Base-by-base conservation (phyloP, 2,113 vertebrate species). In the Bufo gargarizans region DNA sequence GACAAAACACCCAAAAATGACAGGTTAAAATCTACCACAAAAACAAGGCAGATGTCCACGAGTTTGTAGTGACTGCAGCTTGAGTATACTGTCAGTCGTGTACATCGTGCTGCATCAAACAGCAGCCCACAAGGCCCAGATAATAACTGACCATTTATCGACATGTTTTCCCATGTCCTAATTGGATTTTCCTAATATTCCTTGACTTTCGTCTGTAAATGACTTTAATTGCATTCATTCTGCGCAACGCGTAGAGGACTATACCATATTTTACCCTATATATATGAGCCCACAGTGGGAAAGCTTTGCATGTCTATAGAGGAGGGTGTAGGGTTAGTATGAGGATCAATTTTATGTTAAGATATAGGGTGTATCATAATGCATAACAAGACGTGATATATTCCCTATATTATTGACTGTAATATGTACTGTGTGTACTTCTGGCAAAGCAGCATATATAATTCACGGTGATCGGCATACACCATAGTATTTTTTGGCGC, bases 61-160 rank as follows among this genome's bases (percentile, higher is more conserved):
- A 16, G 14, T 19, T 12, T 69, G 10, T 69, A 10, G 22, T 72
- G 22, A 47, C 45, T 45, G 33, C 49, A 20, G 16, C 47, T 17
- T 20, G 47, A 55, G 50, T 53, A 50, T 77, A 50, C 74, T 50
- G 49, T 8, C 74, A 53, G 33, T 8, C 14, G 8, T 53, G 50
- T 14, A 4, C 53, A 16, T 79, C 20, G 55, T 33, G 13, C 58
- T 82, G 58, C 43, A 49, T 0, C 7, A 43, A 8, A 33, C 22
- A 80, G 11, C 56, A 61, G 45, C 63, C 10, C 45, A 50, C 81
- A 4, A 83, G 81, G 81, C 81, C 81, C 47, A 50, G 17, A 83
- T 53, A 12, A n/a, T 20, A 13, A 13, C 49, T 19, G 4, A 7
- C 19, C 63, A 69, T 69, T 22, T 69, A 4, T 83, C 16, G 9